A percentile compares a stretch with the other conserved stretches of the same genome.
Conservation (phyloP, 2,888 invertebrate species). For the Scotopteryx bipunctaria region DNA sequence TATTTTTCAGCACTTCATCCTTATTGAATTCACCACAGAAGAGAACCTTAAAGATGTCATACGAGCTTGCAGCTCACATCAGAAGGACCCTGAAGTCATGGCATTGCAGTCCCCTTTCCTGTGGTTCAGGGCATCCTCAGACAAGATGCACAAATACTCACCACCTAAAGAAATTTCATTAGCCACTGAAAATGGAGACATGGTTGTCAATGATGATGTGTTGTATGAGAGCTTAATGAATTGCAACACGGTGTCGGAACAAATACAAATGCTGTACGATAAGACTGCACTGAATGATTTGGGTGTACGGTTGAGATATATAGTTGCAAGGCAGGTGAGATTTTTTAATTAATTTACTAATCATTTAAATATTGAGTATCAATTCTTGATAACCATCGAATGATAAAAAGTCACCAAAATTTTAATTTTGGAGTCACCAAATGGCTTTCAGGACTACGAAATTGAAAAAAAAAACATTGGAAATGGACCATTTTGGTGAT, state of each 20-base stretch:
- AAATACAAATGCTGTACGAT: slow-evolving; percentile 86
- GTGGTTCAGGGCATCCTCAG: slow-evolving; percentile 85
- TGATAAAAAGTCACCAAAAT: no score
- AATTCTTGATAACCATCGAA: no score
- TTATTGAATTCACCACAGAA: slow-evolving; percentile 87
- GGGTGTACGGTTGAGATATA: slow-evolving; percentile 88
- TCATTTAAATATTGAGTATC: no score
- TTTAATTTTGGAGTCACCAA: no score
- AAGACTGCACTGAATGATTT: slow-evolving; percentile 87
- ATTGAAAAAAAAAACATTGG: no score
- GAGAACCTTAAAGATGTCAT: slow-evolving; percentile 81
- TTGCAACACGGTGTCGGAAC: slow-evolving; percentile 84
- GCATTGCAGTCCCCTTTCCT: slow-evolving; percentile 88
- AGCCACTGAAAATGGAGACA: slow-evolving; percentile 31
- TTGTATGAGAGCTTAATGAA: slow-evolving; percentile 66
- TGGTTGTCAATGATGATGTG: slow-evolving; percentile 22
- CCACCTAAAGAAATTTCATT: slow-evolving; percentile 7
- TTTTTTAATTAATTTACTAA: neutral
- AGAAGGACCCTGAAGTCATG: slow-evolving; percentile 82
- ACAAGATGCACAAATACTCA: slow-evolving; percentile 50
- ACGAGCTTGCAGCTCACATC: slow-evolving; percentile 80
- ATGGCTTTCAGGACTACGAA: no score
- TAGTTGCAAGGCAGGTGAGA: slow-evolving; percentile 87
- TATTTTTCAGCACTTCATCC: slow-evolving; percentile 88
- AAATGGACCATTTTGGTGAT: no score